phyloP scores from a whole-genome alignment of 1,140 invertebrate genomes.

The Drosophila pachea region DNA sequence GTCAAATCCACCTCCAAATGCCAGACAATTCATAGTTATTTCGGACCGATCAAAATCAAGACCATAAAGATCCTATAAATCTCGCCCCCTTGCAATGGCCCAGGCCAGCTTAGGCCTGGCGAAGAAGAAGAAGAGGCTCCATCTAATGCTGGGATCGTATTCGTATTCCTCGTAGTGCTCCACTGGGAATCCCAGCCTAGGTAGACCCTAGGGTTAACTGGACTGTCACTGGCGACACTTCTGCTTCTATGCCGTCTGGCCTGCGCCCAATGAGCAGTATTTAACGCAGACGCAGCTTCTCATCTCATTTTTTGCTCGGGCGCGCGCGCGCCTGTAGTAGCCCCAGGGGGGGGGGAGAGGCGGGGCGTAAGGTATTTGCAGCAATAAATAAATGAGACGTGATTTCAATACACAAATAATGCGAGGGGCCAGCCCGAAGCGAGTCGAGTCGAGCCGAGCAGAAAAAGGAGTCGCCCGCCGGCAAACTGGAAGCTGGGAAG shows the following conservation, averaged over 20 bases:
- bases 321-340: too few relatives aligned
- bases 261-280: slow-evolving; percentile 38
- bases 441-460: not conserved
- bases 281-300: slow-evolving; percentile 56
- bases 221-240: slow-evolving; percentile 39
- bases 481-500: slow-evolving; percentile 28
- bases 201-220: slow-evolving; percentile 23
- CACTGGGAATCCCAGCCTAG: too few relatives aligned
- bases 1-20: not conserved
- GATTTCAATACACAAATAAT: slow-evolving; percentile 79
- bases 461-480: not conserved
- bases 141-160: too few relatives aligned
- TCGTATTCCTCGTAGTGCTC: too few relatives aligned
- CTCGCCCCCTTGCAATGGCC: too few relatives aligned
- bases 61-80: too few relatives aligned
- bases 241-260: slow-evolving; percentile 28
- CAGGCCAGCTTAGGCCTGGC: too few relatives aligned
- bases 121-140: too few relatives aligned
- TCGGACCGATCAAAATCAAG: too few relatives aligned
- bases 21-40: too few relatives aligned
- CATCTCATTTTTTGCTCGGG: slow-evolving; percentile 16
- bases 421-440: slow-evolving; percentile 14
- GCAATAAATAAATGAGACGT: slow-evolving; percentile 79
- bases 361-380: slow-evolving; percentile 52
- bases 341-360: not conserved